A percentile compares a stretch with the other conserved stretches of the same genome.
phyloP scores from a whole-genome alignment of 2,888 invertebrate genomes.

The Tenthredo distinguenda region DNA sequence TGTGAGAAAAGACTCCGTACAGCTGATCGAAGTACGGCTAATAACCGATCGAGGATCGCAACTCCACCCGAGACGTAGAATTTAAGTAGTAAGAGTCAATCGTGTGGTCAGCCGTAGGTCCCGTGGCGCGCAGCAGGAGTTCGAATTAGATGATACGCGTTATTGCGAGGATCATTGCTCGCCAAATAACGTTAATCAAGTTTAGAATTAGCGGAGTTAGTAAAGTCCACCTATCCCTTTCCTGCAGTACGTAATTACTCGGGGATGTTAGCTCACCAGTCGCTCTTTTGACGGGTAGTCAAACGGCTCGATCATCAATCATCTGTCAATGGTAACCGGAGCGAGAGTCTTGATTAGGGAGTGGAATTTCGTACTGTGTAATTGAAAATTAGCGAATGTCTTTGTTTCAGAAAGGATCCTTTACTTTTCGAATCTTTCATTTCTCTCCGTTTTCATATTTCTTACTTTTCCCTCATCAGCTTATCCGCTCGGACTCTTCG shows the following conservation, averaged over 20 bases:
- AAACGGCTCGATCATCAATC: neutral
- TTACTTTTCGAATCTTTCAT: neutral
- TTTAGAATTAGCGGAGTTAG: neutral
- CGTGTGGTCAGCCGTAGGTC: slow-evolving; percentile 6
- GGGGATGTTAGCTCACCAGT: neutral
- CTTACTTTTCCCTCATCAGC: neutral
- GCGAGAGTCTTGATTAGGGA: neutral
- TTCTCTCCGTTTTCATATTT: neutral
- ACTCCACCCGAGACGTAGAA: neutral
- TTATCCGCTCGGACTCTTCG: neutral
- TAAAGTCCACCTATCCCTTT: slow-evolving; percentile 11
- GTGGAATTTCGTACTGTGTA: neutral
- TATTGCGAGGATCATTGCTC: slow-evolving; percentile 22
- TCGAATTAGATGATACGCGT: neutral
- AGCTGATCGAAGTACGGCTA: too few species aligned
- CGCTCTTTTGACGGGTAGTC: slow-evolving; percentile 8
- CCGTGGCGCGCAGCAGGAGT: neutral
- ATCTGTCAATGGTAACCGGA: neutral
- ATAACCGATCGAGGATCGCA: neutral
- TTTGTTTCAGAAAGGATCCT: too few species aligned
- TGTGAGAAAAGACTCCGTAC: neutral
- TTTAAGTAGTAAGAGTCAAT: slow-evolving; percentile 31
- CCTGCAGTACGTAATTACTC: slow-evolving; percentile 18
- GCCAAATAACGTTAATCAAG: slow-evolving; percentile 29
- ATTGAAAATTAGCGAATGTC: neutral